Evolutionary conservation across 2,797 vertebrate genomes (phyloP).

Genomic region (Aotus griseimembra): DNA sequence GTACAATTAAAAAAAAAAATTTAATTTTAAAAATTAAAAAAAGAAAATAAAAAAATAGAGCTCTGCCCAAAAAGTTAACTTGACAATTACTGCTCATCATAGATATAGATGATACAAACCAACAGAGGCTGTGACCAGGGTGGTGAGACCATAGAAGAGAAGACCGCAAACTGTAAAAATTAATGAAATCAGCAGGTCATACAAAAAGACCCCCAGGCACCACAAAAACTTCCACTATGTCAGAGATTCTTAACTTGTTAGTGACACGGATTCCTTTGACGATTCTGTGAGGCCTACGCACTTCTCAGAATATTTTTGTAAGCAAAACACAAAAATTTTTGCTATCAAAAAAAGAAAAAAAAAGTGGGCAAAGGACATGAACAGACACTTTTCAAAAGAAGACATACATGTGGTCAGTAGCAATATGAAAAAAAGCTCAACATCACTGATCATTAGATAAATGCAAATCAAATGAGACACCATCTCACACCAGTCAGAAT

Average conservation of each 20-base stretch:
- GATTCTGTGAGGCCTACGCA: not conserved
- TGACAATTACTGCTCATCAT: not conserved
- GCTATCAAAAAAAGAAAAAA: not conserved
- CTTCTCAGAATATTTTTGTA: not conserved
- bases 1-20: no score
- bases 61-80: not conserved
- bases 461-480: not conserved
- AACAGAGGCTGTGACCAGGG: not conserved
- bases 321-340: not conserved
- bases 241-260: not conserved
- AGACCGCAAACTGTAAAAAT: not conserved
- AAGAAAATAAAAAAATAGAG: not conserved
- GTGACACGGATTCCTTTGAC: not conserved
- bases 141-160: not conserved
- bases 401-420: not conserved
- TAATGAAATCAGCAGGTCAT: not conserved
- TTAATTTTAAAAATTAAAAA: no score
- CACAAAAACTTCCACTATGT: not conserved
- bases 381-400: not conserved
- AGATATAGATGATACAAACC: not conserved
- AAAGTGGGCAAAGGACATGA: not conserved
- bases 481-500: not conserved
- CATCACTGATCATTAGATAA: not conserved
- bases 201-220: not conserved
- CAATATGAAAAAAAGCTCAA: not conserved